Conservation (phyloP, 2,888 invertebrate genomes). For the Troglohyphantes excavatus region DNA sequence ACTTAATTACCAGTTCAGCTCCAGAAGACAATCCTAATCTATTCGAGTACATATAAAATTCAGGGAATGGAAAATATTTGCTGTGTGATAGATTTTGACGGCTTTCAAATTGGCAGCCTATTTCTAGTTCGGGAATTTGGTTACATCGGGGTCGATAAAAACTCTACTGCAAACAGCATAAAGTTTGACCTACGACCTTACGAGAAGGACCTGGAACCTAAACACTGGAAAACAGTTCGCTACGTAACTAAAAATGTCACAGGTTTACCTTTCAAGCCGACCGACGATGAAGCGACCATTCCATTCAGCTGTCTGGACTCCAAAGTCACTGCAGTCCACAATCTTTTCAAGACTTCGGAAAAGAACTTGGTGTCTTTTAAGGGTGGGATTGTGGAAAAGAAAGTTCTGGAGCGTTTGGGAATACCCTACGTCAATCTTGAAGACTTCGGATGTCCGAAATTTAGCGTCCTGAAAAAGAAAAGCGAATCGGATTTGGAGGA, state of each 20-base stretch:
- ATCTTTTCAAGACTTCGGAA: background rate
- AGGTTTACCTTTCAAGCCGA: conserved; percentile 24
- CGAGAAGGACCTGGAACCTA: background rate
- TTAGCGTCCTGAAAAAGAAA: background rate
- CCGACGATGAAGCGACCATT: conserved; percentile 1
- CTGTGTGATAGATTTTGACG: conserved; percentile 56
- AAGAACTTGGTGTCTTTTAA: conserved; percentile 20
- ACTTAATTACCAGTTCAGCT: too few relatives aligned
- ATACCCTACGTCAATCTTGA: conserved; percentile 44
- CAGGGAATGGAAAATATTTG: conserved; percentile 33
- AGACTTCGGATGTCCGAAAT: conserved; percentile 35
- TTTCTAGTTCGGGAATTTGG: conserved; percentile 62
- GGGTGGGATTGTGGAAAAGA: conserved; percentile 24
- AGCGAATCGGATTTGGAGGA: background rate
- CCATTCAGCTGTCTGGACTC: background rate
- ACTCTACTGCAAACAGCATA: background rate
- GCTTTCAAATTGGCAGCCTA: conserved; percentile 10
- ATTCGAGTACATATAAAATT: background rate
- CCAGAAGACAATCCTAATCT: too few relatives aligned
- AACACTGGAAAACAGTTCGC: background rate
- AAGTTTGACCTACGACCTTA: conserved; percentile 21
- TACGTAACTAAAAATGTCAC: conserved; percentile 14
- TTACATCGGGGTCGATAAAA: conserved; percentile 13
- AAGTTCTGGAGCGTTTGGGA: background rate
- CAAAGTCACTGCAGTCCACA: conserved; percentile 8